Evolutionary conservation across 2,888 invertebrate genomes (phyloP).

Genomic region (Dicranocentrus wangi): DNA sequence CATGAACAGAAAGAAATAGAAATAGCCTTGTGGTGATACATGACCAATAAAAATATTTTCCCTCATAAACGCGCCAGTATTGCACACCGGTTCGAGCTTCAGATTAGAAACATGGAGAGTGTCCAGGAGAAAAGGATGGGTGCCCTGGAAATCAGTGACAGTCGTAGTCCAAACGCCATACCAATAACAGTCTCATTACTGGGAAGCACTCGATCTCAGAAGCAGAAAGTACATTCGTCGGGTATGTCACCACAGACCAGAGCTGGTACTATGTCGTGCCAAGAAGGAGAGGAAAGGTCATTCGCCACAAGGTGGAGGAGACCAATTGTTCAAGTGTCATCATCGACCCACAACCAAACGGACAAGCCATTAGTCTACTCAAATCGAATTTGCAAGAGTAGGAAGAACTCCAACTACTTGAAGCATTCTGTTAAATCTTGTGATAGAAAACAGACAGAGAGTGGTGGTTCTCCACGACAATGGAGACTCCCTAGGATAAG

Average conservation of each 20-base stretch:
- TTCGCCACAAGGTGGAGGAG: not conserved
- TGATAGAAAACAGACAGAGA: conserved; percentile 38
- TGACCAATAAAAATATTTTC: too few relatives aligned
- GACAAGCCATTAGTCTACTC: not conserved
- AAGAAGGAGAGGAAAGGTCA: not conserved
- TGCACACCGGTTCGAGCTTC: not conserved
- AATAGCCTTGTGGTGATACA: not conserved
- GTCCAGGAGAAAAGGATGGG: conserved; percentile 32
- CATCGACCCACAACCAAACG: not conserved
- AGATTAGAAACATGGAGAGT: conserved; percentile 14
- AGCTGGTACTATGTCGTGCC: conserved; percentile 1
- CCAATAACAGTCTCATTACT: not conserved
- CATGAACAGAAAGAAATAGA: conserved; percentile 4
- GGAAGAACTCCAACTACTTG: not conserved
- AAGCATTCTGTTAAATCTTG: conserved; percentile 20
- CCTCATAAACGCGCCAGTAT: too few relatives aligned
- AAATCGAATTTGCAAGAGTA: not conserved
- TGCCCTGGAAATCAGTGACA: conserved; percentile 47
- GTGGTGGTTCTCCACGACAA: not conserved
- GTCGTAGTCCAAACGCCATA: conserved; percentile 30
- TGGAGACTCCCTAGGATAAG: conserved; percentile 23
- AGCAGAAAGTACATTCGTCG: conserved; percentile 6
- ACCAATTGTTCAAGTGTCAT: conserved; percentile 21
- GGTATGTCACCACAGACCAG: not conserved
- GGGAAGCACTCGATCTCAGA: conserved; percentile 8